phyloP scores from a whole-genome alignment of 2,888 invertebrate species.

The Dichetophora obliterata region DNA sequence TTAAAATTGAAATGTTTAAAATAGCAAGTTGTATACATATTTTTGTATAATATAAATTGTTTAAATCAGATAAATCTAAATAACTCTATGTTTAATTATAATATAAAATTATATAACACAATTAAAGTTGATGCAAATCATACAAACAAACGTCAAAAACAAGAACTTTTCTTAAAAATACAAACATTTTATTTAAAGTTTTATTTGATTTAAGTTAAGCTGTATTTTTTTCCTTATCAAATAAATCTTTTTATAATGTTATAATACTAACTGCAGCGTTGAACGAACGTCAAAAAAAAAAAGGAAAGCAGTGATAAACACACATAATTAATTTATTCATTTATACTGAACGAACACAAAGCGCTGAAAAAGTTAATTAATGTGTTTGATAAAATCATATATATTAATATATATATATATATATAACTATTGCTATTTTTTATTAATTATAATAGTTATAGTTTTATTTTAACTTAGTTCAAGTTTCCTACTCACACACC shows the following conservation, averaged over 20 bases:
- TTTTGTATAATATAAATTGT: slow-evolving; percentile 36
- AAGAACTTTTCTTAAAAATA: background rate
- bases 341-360: background rate
- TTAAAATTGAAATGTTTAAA: slow-evolving; percentile 7
- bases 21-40: slow-evolving; percentile 14
- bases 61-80: slow-evolving; percentile 7
- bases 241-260: slow-evolving; percentile 17
- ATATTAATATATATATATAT: slow-evolving; percentile 12
- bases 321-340: background rate
- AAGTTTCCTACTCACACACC: background rate
- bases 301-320: slow-evolving; percentile 20
- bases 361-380: slow-evolving; percentile 11
- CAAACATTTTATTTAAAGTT: slow-evolving; percentile 17
- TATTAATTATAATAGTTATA: slow-evolving; percentile 17
- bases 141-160: background rate
- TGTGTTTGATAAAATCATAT: slow-evolving; percentile 17
- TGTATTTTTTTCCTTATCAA: slow-evolving; percentile 34
- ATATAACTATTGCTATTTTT: too few species aligned
- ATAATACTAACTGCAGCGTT: background rate
- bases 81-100: slow-evolving; percentile 28
- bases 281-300: slow-evolving; percentile 25
- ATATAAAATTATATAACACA: slow-evolving; percentile 10
- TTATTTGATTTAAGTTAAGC: slow-evolving; percentile 11
- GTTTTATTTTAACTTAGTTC: slow-evolving; percentile 3
- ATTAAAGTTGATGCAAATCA: slow-evolving; percentile 3